These are phyloP conservation scores for Pogoniulus pusillus DNA, from an alignment of 2,797 vertebrate genomes.

Conservation along the genomic window DNA sequence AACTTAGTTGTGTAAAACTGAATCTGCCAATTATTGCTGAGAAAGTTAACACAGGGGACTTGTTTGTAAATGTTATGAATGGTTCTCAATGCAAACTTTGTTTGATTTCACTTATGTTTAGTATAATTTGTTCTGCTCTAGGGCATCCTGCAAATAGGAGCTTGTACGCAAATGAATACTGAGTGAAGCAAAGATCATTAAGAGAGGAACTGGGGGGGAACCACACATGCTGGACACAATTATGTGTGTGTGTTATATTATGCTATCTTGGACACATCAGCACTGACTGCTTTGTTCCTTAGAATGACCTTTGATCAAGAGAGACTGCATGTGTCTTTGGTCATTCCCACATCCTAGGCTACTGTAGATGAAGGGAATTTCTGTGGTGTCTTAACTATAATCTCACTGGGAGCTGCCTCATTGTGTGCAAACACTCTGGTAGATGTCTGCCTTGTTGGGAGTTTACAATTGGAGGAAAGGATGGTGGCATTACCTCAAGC, in stretches of 20 bases:
- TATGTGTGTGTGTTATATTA: conserved; percentile 68
- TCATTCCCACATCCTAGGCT: conserved; percentile 76
- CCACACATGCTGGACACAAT: conserved; percentile 71
- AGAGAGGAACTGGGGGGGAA: conserved; percentile 72
- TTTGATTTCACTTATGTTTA: conserved; percentile 72
- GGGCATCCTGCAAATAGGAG: conserved; percentile 69
- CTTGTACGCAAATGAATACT: conserved; percentile 72
- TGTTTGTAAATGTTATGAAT: conserved; percentile 73
- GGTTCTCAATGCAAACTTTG: conserved; percentile 66
- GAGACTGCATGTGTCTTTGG: conserved; percentile 75
- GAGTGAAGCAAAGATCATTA: conserved; percentile 73
- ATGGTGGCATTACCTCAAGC: conserved; percentile 76
- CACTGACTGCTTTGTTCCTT: conserved; percentile 73
- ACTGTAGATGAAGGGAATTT: conserved; percentile 73
- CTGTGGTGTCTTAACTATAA: conserved; percentile 72
- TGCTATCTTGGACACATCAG: conserved; percentile 73
- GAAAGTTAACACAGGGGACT: conserved; percentile 55
- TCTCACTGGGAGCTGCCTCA: conserved; percentile 74
- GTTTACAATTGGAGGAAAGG: conserved; percentile 77
- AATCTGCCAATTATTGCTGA: conserved; percentile 57
- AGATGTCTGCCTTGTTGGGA: conserved; percentile 72
- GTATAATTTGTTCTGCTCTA: conserved; percentile 75
- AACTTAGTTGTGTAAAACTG: background rate
- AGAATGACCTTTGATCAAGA: conserved; percentile 74
- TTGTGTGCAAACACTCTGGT: conserved; percentile 75